Base-by-base conservation (phyloP, 1,140 invertebrate species). In the Drosophila athabasca region DNA sequence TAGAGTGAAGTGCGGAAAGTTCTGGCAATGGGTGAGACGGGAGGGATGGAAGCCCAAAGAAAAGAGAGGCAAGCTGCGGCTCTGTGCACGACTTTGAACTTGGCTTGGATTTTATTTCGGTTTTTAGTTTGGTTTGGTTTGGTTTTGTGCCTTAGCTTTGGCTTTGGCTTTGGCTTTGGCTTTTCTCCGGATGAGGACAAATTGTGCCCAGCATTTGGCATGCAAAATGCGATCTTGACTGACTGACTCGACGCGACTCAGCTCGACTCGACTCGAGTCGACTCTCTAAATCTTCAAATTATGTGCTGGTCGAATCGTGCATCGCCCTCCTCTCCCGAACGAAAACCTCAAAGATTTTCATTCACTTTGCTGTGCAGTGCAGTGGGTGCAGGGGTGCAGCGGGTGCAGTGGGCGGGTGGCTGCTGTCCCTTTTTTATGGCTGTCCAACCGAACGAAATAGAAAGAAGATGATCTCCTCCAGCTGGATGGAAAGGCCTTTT, bases 51-150 rank as follows among this genome's bases (percentile, higher is more conserved):
- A 39, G 3, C 64, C 9, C 26, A 57, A 68, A 22, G 11, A 31
- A 8, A 31, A 62, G 50, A 64, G 64, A 31, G 19, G 24, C 44
- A 44, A 52, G 35, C 17, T 19, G 17, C 17, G 17, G 17, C 41
- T 64, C 76, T 72, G 73, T 67, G 83, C 83, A 87, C 83, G 83
- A 87, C 83, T 87, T 87, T 88, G 83, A 87, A 87, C 83, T 87
- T 88, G 83, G 62, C 64, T 60, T 61, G 60, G 66, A 67, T 75
- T 74, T 64, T 19, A 19, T 19, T 19, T 19, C 17, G 17, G 53
- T 51, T 73, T 73, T 73, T 50, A 1, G 54, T 50, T 64, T 65
- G 45, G n/a, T 73, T 50, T 19, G 17, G 62, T 65, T 65, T 52
- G 15, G 45, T 58, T 65, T 19, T 19, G 17, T 19, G 17, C 17